Evolutionary conservation across 2,888 invertebrate genomes (phyloP).

Genomic region (Microctonus hyperodae): DNA sequence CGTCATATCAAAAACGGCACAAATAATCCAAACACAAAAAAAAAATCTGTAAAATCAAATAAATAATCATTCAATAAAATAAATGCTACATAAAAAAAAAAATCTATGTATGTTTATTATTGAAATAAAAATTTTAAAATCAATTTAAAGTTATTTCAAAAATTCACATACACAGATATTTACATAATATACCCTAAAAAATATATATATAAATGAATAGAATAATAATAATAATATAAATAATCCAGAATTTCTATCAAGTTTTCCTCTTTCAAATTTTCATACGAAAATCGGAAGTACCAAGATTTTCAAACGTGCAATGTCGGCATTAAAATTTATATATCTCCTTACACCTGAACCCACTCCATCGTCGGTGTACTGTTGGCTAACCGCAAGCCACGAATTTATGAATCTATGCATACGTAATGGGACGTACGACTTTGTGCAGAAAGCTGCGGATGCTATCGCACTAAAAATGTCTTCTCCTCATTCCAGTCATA

Average conservation of each 20-base stretch:
- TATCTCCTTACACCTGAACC: slow-evolving; percentile 8
- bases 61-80: too few relatives aligned
- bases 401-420: slow-evolving; percentile 44
- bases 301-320: slow-evolving; percentile 18
- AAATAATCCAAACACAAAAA: too few relatives aligned
- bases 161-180: too few relatives aligned
- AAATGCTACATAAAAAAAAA: too few relatives aligned
- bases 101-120: too few relatives aligned
- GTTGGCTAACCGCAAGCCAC: slow-evolving; percentile 32
- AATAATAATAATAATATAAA: too few relatives aligned
- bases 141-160: too few relatives aligned
- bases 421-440: slow-evolving; percentile 39
- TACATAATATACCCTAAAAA: too few relatives aligned
- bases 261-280: slow-evolving; percentile 13
- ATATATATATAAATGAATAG: slow-evolving; percentile 5
- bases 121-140: too few relatives aligned
- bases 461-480: slow-evolving; percentile 17
- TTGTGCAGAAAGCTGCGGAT: slow-evolving; percentile 22
- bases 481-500: too few relatives aligned
- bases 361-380: slow-evolving; percentile 18
- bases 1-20: neutral
- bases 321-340: slow-evolving; percentile 18
- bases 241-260: slow-evolving; percentile 19
- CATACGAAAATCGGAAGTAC: slow-evolving; percentile 3
- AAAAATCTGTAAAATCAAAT: too few relatives aligned